Evolutionary conservation across 2,797 vertebrate genomes (phyloP).

Genomic region (Gadopsis bispinosus): DNA sequence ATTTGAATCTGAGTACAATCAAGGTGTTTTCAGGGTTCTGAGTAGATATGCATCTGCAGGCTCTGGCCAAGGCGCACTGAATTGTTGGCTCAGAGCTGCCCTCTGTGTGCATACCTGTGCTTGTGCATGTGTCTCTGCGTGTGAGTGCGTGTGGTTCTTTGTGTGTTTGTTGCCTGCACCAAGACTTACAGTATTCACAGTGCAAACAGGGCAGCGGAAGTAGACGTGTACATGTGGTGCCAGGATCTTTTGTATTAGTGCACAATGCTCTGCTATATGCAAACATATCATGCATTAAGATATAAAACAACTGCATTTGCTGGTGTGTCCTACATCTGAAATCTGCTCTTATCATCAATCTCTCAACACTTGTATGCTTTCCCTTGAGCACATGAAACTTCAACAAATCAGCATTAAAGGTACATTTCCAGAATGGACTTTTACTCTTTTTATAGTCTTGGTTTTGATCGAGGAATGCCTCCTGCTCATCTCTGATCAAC

Average conservation of each 20-base stretch:
- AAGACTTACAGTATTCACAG: not conserved
- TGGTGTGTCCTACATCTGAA: conserved; percentile 2
- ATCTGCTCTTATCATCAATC: conserved; percentile 42
- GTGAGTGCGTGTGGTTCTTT: conserved; percentile 25
- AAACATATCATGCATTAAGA: conserved; percentile 6
- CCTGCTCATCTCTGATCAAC: conserved; percentile 75
- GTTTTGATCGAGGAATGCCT: conserved; percentile 70
- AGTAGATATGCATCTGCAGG: conserved; percentile 72
- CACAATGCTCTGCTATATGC: conserved; percentile 7
- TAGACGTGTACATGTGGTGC: not conserved
- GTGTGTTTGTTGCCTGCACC: conserved; percentile 40
- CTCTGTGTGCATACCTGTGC: conserved; percentile 73
- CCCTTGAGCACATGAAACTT: conserved; percentile 15
- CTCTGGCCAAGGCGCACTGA: conserved; percentile 63
- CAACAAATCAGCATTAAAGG: conserved; percentile 37
- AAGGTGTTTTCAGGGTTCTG: conserved; percentile 66
- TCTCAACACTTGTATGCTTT: conserved; percentile 17
- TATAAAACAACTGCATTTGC: not conserved
- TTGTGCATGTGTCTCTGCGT: conserved; percentile 63
- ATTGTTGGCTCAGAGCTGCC: conserved; percentile 75
- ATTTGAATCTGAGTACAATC: conserved; percentile 59
- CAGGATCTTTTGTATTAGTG: conserved; percentile 17
- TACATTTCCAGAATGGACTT: conserved; percentile 38
- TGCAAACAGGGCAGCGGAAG: conserved; percentile 12
- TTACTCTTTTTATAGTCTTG: conserved; percentile 35